These are phyloP conservation scores for Erebia epiphron DNA, from an alignment of 2,888 invertebrate genomes.

Conservation along the genomic window DNA sequence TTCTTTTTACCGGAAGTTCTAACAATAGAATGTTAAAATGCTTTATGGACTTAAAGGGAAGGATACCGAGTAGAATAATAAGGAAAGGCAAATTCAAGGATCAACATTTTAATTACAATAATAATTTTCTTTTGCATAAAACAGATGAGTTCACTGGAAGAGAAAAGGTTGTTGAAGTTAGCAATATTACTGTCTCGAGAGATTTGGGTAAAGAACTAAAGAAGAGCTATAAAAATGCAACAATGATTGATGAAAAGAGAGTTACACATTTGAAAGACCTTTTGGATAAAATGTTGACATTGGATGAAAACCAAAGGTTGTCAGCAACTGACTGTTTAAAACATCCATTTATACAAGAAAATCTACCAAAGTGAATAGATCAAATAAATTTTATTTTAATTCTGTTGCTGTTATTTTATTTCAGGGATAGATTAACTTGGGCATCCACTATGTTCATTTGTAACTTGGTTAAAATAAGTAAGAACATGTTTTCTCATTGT, in stretches of 20 bases:
- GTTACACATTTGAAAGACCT: constrained; percentile 95
- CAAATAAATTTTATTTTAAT: constrained; percentile 41
- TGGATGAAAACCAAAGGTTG: constrained; percentile 95
- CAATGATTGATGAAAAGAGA: constrained; percentile 93
- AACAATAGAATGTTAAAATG: constrained; percentile 99
- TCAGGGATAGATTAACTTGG: not conserved
- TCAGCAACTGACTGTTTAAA: constrained; percentile 94
- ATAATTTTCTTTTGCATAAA: constrained; percentile 98
- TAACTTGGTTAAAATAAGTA: not conserved
- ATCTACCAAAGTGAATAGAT: constrained; percentile 51
- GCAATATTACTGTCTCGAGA: constrained; percentile 90
- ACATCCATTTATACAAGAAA: constrained; percentile 92
- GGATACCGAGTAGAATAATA: constrained; percentile 96
- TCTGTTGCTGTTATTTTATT: constrained; percentile 28
- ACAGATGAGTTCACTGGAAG: constrained; percentile 98
- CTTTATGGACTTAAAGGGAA: constrained; percentile 99
- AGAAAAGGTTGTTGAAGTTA: constrained; percentile 96
- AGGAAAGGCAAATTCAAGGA: constrained; percentile 97
- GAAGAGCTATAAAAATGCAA: constrained; percentile 89
- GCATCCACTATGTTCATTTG: not conserved
- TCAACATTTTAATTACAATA: constrained; percentile 97
- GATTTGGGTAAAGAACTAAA: constrained; percentile 95
- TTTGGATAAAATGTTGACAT: constrained; percentile 93
- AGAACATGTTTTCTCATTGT: no score
- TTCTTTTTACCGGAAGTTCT: constrained; percentile 97